Base-by-base conservation (phyloP, 1,140 invertebrate genomes). In the Drosophila cardini region DNA sequence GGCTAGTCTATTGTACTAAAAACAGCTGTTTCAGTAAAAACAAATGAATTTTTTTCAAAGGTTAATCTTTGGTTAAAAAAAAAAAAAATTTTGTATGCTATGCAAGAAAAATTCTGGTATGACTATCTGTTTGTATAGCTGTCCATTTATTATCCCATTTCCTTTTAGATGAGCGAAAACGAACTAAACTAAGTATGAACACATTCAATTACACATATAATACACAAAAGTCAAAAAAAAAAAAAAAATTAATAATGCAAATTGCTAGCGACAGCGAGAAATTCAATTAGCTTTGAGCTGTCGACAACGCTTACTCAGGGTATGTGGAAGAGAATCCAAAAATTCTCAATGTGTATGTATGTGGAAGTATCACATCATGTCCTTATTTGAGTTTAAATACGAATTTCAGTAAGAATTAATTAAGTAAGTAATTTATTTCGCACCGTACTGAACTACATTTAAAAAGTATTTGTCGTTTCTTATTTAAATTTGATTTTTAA, bases 241-340 rank as follows among this genome's bases (percentile, higher is more conserved):
- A 90, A 90, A 90, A 85, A 21, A 86, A 82, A 82, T 78, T 67
- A 90, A 90, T 90, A 90, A 90, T 90, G 85, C 83, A 90, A 90
- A 90, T 90, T 90, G 78, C 72, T 71, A 81, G 72, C 78, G 78
- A 90, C 85, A 90, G 85, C 90, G 85, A 90, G 76, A 90, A 90
- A 90, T 90, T 90, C 78, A 90, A 90, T 90, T 90, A 90, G 80
- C 68, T 87, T 50, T 72, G 64, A 79, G 78, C 67, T 78, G 71
- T 46, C 60, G 71, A 45, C 58, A 70, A 64, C 36, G 48, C 76
- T 78, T 75, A 65, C 65, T 34, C 18, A 40, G 50, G 38, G 69
- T 52, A 52, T 58, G 32, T 52, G 43, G 36, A 21, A 76, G 64
- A 52, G 55, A 61, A 53, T 16, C 63, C 52, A 50, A 73, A 21